A percentile compares a stretch with the other conserved stretches of the same genome.
Evolutionary conservation across 1,140 invertebrate species (phyloP).

Genomic region (Diploscapter pachys): DNA sequence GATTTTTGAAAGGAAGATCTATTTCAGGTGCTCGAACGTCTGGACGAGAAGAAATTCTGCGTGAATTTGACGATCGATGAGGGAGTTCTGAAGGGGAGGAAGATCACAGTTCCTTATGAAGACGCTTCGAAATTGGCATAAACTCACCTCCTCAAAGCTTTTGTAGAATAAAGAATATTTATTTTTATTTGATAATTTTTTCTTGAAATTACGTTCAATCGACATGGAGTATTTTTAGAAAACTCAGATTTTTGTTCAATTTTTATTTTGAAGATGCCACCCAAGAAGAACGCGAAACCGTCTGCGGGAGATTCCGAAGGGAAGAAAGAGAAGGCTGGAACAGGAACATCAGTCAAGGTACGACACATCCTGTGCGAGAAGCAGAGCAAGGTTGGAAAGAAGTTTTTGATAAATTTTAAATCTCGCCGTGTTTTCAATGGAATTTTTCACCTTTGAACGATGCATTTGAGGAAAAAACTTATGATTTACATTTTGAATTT

Average conservation of each 20-base stretch:
- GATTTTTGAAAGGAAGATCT: background rate
- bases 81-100: constrained; percentile 41
- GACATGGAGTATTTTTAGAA: no score
- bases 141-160: no score
- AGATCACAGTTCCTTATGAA: constrained; percentile 37
- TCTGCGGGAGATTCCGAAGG: constrained; percentile 4
- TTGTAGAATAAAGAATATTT: no score
- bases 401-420: no score
- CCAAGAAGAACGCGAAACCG: constrained; percentile 36
- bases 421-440: no score
- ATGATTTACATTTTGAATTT: no score
- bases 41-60: constrained; percentile 66
- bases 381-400: constrained; percentile 58
- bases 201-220: no score
- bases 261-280: constrained; percentile 39
- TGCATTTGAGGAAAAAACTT: no score
- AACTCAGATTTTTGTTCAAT: no score
- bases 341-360: constrained; percentile 63
- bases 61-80: constrained; percentile 69
- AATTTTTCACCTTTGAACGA: no score
- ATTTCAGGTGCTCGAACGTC: constrained; percentile 8
- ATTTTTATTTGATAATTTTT: no score
- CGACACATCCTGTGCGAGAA: constrained; percentile 98
- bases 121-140: constrained; percentile 39
- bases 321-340: constrained; percentile 47